Evolutionary conservation across 2,113 vertebrate species (phyloP).

Genomic region (Pomatorhinus ruficollis): DNA sequence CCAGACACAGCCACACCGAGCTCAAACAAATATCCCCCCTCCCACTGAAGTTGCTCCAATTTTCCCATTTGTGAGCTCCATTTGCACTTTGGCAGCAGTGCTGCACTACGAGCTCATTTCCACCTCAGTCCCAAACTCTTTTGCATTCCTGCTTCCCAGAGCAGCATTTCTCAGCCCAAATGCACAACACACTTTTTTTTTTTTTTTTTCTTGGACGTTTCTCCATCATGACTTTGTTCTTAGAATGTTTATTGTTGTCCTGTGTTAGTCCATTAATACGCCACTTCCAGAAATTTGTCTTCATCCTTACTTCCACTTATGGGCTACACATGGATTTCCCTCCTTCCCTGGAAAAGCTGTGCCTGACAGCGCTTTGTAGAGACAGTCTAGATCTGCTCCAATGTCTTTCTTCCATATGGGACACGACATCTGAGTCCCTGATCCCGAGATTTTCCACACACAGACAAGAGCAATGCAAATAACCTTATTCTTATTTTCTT

Average conservation of each 20-base stretch:
- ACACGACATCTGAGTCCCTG: fast-evolving
- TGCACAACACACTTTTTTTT: too few relatives aligned
- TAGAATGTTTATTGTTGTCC: background rate
- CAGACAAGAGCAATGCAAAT: background rate
- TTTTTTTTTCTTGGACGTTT: background rate
- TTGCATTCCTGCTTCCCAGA: background rate
- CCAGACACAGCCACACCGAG: background rate
- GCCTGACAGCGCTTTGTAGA: background rate
- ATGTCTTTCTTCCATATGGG: background rate
- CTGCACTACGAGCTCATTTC: background rate
- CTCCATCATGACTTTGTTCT: background rate
- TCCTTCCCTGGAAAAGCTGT: background rate
- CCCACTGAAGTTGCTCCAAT: background rate
- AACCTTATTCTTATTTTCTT: background rate
- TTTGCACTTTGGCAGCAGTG: background rate
- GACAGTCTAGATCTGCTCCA: background rate
- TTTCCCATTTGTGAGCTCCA: background rate
- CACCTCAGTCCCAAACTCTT: background rate
- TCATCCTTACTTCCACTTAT: background rate
- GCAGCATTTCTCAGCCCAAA: background rate
- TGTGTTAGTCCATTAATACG: background rate
- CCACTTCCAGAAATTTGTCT: background rate
- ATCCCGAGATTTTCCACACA: background rate
- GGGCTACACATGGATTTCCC: background rate
- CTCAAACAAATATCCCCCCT: background rate